Evolutionary conservation across 1,140 invertebrate genomes (phyloP), one percentile per base, ranked within the genome.

Genomic region (Drosophila mayri): DNA sequence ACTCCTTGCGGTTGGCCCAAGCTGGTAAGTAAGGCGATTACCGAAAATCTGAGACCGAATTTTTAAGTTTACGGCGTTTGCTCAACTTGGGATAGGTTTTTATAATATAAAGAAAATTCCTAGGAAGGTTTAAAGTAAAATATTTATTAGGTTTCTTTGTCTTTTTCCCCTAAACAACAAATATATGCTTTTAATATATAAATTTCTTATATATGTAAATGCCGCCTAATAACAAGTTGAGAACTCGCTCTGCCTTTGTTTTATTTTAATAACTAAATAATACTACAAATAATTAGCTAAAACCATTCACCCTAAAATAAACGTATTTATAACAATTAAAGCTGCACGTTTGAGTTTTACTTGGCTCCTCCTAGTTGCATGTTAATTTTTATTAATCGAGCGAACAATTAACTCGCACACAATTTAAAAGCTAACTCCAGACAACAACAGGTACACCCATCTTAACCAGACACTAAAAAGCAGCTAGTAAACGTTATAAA

Each of bases 281-380:
- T 28, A 47, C 4, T 9, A 73, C 10, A 63, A 74, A 30, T 47
- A 60, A 60, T 50, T 40, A 63, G 25, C 64, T 25, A 16, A 47
- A 28, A 43, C n/a, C 41, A 4, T 25, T 47, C 46, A 47, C 22
- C 2, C 7, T 74, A 63, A 43, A 28, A 11, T 43, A 35, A 35
- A 20, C 54, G 22, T 55, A 35, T 12, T 59, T 58, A 55, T 8
- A 16, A 52, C 44, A 67, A 63, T 50, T 43, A 67, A 43, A 61
- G 84, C 67, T 84, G 84, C 84, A 88, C 85, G 84, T 90, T 90
- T 86, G 54, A 78, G 67, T 78, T 81, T 73, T 88, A 72, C 82
- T 86, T 81, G 83, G 57, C 67, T 67, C 71, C 47, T 68, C 30
- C 54, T 77, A 77, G 74, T 68, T 68, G 74, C 74, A 77, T 77